A percentile compares a stretch with the other conserved stretches of the same genome.
Conservation (phyloP, 1,140 invertebrate species). For the Vanessa atalanta region DNA sequence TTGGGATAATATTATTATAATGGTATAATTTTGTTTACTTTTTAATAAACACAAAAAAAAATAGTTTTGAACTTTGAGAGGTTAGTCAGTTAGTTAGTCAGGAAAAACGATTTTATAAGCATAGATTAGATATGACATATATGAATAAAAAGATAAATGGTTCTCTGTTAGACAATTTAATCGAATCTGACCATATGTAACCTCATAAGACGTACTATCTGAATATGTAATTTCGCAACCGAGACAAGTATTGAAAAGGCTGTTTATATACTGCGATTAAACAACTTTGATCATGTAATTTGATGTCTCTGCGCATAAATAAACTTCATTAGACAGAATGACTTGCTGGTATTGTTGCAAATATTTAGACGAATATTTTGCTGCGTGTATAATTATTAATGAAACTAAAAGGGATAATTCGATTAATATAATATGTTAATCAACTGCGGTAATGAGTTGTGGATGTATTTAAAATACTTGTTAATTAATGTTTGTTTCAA, state of each 20-base stretch:
- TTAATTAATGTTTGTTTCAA: slow-evolving; percentile 39
- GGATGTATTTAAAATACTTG: slow-evolving; percentile 43
- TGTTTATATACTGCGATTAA: background rate
- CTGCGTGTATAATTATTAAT: background rate
- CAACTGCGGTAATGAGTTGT: slow-evolving; percentile 30
- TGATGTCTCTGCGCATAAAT: background rate
- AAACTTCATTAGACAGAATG: background rate
- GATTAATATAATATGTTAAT: slow-evolving; percentile 28
- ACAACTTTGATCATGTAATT: background rate
- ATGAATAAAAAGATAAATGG: no score
- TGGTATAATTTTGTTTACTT: no score
- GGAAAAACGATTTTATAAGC: no score
- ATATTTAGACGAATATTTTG: slow-evolving; percentile 5
- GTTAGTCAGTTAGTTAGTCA: no score
- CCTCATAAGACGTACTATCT: no score
- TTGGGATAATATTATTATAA: no score
- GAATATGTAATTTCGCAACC: background rate
- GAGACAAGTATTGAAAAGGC: background rate
- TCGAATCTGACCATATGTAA: no score
- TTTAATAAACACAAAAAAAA: no score
- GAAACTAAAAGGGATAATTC: slow-evolving; percentile 1
- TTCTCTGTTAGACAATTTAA: no score
- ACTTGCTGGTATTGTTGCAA: slow-evolving; percentile 3
- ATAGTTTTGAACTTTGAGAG: no score
- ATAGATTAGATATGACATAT: no score